Percentiles rank a stretch among this genome's conserved stretches.
These are phyloP conservation scores for Cydia strobilella DNA, from an alignment of 1,140 invertebrate species.

Conservation along the genomic window DNA sequence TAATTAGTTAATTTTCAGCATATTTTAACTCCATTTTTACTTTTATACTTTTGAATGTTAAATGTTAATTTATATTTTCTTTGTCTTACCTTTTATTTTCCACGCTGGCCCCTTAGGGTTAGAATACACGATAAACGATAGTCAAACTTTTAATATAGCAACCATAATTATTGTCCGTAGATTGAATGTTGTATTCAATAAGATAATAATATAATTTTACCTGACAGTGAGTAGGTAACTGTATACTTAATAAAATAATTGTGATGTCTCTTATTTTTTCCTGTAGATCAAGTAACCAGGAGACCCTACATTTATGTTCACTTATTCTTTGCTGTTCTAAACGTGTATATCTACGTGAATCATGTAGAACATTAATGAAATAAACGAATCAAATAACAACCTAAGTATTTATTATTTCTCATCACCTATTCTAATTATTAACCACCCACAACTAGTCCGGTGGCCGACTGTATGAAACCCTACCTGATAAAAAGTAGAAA, in stretches of 20 bases:
- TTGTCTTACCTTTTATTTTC: not conserved
- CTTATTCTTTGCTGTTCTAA: slow-evolving; percentile 6
- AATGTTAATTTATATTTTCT: not conserved
- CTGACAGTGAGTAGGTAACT: not conserved
- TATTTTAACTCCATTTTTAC: not conserved
- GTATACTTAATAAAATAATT: slow-evolving; percentile 20
- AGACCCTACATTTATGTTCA: not conserved
- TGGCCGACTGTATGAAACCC: no score
- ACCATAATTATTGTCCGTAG: slow-evolving; percentile 23
- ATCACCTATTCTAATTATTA: not conserved
- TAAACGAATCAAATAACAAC: slow-evolving; percentile 33
- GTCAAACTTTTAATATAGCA: slow-evolving; percentile 1
- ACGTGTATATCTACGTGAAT: slow-evolving; percentile 42
- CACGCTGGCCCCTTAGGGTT: not conserved
- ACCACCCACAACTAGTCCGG: no score
- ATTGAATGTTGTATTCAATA: slow-evolving; percentile 25
- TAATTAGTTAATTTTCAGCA: not conserved
- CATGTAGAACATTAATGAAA: slow-evolving; percentile 42
- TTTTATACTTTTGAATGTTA: not conserved
- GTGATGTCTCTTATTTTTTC: not conserved
- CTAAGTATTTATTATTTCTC: not conserved
- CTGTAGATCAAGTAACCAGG: slow-evolving; percentile 1
- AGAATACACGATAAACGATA: not conserved
- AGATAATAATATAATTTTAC: slow-evolving; percentile 17
- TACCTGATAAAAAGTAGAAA: no score